Conservation (phyloP, 2,113 vertebrate genomes). For the Nesoenas mayeri region DNA sequence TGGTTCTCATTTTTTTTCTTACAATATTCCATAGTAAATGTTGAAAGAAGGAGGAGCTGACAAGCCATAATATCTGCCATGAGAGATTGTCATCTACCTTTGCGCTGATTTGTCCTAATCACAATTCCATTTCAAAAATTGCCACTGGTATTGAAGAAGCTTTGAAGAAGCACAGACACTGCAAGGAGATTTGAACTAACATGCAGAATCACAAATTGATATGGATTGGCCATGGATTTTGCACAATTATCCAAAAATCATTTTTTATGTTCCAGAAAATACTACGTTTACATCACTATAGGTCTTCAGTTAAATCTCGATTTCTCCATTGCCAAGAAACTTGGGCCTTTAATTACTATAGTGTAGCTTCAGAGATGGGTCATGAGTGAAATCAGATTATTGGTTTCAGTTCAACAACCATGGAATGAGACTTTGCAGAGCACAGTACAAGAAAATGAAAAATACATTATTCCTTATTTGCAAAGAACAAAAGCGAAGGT, state of each 20-base stretch:
- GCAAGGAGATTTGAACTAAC: neutral
- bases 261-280: slow-evolving; percentile 21
- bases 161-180: neutral
- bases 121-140: slow-evolving; percentile 29
- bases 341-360: slow-evolving; percentile 18
- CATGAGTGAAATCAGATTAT: slow-evolving; percentile 46
- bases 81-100: neutral
- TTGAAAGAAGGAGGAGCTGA: neutral
- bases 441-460: slow-evolving; percentile 17
- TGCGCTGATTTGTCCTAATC: neutral
- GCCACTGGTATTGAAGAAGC: neutral
- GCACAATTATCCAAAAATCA: slow-evolving; percentile 1
- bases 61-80: neutral
- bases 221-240: neutral
- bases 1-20: neutral
- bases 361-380: neutral
- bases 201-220: slow-evolving; percentile 1
- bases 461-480: slow-evolving; percentile 37
- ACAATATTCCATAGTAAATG: neutral
- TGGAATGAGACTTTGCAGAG: slow-evolving; percentile 28
- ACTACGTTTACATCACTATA: slow-evolving; percentile 3
- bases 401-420: slow-evolving; percentile 56
- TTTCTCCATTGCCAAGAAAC: slow-evolving; percentile 20
- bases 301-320: slow-evolving; percentile 38
- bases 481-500: neutral